These are phyloP conservation scores for Seira ritae DNA, from an alignment of 2,888 invertebrate genomes.

Conservation along the genomic window DNA sequence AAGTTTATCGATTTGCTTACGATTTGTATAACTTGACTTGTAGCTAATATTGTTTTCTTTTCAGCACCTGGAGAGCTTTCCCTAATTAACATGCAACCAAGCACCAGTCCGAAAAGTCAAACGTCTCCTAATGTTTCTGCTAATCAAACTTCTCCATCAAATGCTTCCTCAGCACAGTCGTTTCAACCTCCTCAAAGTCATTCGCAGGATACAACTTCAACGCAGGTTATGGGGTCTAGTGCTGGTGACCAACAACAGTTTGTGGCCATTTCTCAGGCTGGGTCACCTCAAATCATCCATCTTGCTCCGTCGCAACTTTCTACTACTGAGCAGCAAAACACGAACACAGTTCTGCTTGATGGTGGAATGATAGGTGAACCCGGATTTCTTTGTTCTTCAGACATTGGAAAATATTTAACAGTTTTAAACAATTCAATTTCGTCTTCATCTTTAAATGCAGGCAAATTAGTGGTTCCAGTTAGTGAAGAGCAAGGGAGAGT, in stretches of 20 bases:
- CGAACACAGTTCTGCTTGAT: too few relatives aligned
- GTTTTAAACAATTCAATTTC: too few relatives aligned
- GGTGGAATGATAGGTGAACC: too few relatives aligned
- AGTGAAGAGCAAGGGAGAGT: not conserved
- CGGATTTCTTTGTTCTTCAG: not conserved
- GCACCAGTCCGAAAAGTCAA: conserved; percentile 34
- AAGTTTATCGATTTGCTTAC: too few relatives aligned
- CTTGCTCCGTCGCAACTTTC: too few relatives aligned
- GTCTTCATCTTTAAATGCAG: too few relatives aligned
- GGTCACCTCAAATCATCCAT: not conserved
- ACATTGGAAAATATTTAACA: not conserved
- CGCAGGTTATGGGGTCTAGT: not conserved
- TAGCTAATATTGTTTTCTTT: not conserved
- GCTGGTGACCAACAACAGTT: not conserved
- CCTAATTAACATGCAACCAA: conserved; percentile 52
- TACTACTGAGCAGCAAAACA: too few relatives aligned
- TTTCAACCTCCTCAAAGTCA: not conserved
- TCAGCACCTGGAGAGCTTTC: conserved; percentile 63
- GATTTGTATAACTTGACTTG: conserved; percentile 9
- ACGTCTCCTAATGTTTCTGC: conserved; percentile 24
- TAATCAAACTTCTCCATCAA: conserved; percentile 4
- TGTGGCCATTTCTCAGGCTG: not conserved
- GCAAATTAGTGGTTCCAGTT: too few relatives aligned
- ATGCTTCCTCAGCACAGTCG: not conserved
- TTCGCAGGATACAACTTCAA: not conserved